Base-by-base conservation (phyloP, 2,113 vertebrate species). In the Aegotheles bennettii region DNA sequence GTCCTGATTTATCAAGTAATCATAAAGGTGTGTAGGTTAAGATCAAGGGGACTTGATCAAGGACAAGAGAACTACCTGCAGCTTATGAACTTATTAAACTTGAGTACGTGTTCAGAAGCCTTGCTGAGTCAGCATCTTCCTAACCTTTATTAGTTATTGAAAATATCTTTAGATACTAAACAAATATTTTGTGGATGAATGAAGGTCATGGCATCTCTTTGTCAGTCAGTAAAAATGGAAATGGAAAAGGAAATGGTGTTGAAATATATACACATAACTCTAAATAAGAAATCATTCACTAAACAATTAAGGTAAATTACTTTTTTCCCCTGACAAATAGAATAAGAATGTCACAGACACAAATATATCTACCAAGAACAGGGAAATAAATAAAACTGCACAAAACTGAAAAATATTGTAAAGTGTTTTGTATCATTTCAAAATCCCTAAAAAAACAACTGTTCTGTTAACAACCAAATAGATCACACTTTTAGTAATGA, bases 11-110 rank as follows among this genome's bases (percentile, higher is more conserved):
- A 67, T 69, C 42, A 71, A 40, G 19, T 14, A 53, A 63, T 45
- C 29, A 82, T 57, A 57, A 8, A 57, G 5, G 8, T 59, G n/a
- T 35, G 3, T 60, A 43, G 9, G 18, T 63, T 64, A 80, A 42
- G 13, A 69, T 42, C 13, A 56, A 61, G 5, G 1, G 3, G 1
- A 78, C 24, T 7, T n/a, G n/a, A n/a, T n/a, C n/a, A n/a, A n/a
- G n/a, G n/a, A n/a, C 19, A 70, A 9, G 10, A n/a, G 25, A 76
- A 25, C 9, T 28, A 38, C 5, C 35, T 56, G 6, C n/a, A 60
- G 25, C 4, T 75, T 53, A 53, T 18, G 69, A 35, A 48, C 4
- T 64, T 84, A 20, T 15, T 80, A 78, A 89, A 94, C 3, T 3
- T 43, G 11, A 6, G 7, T 43, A 36, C 5, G 11, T 20, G 4